Conservation (phyloP, 2,113 vertebrate genomes). For the Lampris incognitus region DNA sequence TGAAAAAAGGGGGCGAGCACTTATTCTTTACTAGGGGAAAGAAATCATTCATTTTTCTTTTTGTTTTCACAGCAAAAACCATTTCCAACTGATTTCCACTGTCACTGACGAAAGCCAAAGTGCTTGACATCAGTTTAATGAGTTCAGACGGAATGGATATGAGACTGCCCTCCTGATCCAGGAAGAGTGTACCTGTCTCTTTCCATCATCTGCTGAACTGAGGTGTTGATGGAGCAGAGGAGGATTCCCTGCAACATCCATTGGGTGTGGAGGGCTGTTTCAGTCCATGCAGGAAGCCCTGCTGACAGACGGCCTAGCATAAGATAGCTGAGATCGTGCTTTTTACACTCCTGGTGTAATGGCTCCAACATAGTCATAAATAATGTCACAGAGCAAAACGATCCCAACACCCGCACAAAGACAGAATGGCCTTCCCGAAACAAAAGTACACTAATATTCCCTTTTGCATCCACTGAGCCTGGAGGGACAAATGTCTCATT, state of each 20-base stretch:
- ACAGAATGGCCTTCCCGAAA: constrained; percentile 25
- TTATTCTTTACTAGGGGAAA: constrained; percentile 24
- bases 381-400: constrained; percentile 22
- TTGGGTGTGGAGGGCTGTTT: constrained; percentile 17
- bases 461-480: constrained; percentile 32
- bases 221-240: constrained; percentile 14
- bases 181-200: constrained; percentile 18
- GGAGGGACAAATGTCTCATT: constrained; percentile 47
- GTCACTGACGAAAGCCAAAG: neutral
- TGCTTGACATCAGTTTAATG: constrained; percentile 9
- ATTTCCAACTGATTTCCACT: constrained; percentile 4
- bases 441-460: constrained; percentile 24
- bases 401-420: constrained; percentile 26
- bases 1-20: constrained; percentile 19
- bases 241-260: constrained; percentile 23
- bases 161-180: constrained; percentile 8
- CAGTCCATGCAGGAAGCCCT: neutral
- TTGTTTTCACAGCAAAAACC: neutral
- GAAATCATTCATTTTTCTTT: neutral
- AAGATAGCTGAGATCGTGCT: constrained; percentile 59
- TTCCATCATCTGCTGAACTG: neutral
- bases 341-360: constrained; percentile 57
- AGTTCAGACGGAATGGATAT: constrained; percentile 10
- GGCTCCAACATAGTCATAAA: constrained; percentile 48
- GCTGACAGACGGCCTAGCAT: constrained; percentile 49